Conservation (phyloP, 1,140 invertebrate species). For the Drosophila sp. region DNA sequence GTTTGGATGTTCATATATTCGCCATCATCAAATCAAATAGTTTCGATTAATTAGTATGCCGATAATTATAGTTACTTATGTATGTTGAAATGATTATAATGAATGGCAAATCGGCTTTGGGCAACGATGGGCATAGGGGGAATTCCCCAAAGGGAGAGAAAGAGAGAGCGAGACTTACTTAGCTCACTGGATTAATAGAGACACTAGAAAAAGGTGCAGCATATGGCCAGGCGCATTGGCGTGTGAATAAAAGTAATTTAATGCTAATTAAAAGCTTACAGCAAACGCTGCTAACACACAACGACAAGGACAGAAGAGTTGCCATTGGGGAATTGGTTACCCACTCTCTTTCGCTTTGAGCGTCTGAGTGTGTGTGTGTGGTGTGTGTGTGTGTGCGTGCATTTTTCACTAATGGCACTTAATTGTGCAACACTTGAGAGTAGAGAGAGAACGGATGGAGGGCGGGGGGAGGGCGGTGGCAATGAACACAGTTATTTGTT, state of each 20-base stretch:
- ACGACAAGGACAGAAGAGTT: not conserved
- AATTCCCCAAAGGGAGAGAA: not conserved
- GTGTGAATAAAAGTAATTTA: conserved; percentile 76
- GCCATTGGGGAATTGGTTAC: conserved; percentile 26
- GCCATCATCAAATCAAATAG: not conserved
- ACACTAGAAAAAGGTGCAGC: conserved; percentile 40
- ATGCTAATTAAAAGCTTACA: conserved; percentile 73
- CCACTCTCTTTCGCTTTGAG: not conserved
- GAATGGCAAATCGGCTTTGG: not conserved
- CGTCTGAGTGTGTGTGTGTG: not conserved
- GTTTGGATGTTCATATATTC: not conserved
- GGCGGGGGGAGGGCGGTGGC: not conserved
- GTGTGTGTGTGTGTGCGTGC: conserved; percentile 18
- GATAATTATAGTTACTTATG: conserved; percentile 4
- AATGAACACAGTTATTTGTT: conserved; percentile 59
- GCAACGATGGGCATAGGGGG: not conserved
- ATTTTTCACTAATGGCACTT: conserved; percentile 70
- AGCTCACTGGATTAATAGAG: not conserved
- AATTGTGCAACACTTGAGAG: conserved; percentile 57
- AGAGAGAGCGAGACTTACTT: conserved; percentile 4
- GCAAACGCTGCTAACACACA: conserved; percentile 23
- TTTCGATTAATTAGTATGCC: conserved; percentile 1
- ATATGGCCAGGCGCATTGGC: conserved; percentile 40
- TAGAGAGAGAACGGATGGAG: conserved; percentile 14
- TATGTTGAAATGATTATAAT: conserved; percentile 4